phyloP scores from a whole-genome alignment of 2,797 vertebrate species.

The Lates japonicus region DNA sequence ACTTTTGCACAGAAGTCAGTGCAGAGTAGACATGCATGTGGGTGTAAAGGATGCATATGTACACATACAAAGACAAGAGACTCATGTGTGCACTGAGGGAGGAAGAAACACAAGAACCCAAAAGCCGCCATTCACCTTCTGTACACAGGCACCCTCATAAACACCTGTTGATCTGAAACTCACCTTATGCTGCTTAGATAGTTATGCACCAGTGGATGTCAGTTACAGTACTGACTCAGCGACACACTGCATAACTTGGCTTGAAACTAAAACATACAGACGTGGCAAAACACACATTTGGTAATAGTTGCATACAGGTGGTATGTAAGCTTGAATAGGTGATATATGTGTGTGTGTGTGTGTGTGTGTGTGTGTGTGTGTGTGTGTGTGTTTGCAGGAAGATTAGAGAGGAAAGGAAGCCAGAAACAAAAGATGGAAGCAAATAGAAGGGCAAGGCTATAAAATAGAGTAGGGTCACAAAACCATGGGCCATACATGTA shows the following conservation, averaged over 20 bases:
- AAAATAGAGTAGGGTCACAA: constrained; percentile 59
- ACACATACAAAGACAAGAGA: neutral
- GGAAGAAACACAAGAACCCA: neutral
- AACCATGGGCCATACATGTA: constrained; percentile 47
- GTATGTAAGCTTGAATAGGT: neutral
- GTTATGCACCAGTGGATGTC: neutral
- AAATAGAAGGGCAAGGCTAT: constrained; percentile 46
- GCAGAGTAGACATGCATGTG: neutral
- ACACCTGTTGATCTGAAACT: constrained; percentile 24
- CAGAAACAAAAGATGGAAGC: constrained; percentile 61
- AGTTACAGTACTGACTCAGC: neutral
- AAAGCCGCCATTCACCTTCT: neutral
- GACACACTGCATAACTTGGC: neutral
- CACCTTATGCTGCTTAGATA: neutral
- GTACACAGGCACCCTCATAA: neutral
- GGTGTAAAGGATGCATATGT: constrained; percentile 8
- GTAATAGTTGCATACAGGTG: neutral
- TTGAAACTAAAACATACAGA: constrained; percentile 8
- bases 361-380: constrained; percentile 63
- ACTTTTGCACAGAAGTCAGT: constrained; percentile 3
- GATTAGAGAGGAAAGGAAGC: constrained; percentile 61
- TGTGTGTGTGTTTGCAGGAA: constrained; percentile 57
- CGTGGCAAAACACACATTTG: constrained; percentile 14
- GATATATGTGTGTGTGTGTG: constrained; percentile 48
- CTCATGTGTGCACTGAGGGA: neutral